Percentiles rank a stretch among this genome's conserved stretches.
Evolutionary conservation across 1,140 invertebrate genomes (phyloP).

Genomic region (Nasonia longicornis): DNA sequence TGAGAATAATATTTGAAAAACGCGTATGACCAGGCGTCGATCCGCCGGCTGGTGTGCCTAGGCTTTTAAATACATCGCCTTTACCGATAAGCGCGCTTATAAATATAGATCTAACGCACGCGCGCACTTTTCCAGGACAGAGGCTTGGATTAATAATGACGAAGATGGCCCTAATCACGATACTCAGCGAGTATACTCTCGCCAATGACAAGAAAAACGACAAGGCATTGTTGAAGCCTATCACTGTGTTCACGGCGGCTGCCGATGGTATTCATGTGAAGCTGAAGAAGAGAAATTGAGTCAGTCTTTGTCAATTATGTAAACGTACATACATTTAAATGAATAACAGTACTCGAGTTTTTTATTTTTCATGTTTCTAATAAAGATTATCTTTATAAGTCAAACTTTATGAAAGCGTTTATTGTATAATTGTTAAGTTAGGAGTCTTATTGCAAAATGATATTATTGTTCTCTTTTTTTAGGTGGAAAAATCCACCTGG

Average conservation of each 20-base stretch:
- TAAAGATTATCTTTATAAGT: conserved; percentile 8
- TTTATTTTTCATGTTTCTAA: conserved; percentile 4
- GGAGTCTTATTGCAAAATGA: neutral
- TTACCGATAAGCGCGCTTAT: conserved; percentile 3
- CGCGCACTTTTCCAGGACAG: conserved; percentile 64
- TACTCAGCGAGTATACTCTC: conserved; percentile 65
- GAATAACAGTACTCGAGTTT: neutral
- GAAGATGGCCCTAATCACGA: conserved; percentile 71
- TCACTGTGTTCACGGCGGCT: conserved; percentile 52
- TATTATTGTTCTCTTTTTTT: neutral
- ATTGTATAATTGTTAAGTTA: neutral
- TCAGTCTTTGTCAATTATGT: neutral
- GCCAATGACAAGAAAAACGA: conserved; percentile 52
- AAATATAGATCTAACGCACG: conserved; percentile 15
- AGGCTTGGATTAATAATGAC: conserved; percentile 75
- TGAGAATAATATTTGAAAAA: conserved; percentile 4
- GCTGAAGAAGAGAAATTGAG: conserved; percentile 49
- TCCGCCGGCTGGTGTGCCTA: neutral
- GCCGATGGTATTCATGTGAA: conserved; percentile 51
- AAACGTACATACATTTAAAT: neutral
- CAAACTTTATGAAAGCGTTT: conserved; percentile 16
- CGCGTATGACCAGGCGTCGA: conserved; percentile 4
- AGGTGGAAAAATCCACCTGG: neutral
- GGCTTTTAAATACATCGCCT: conserved; percentile 1
- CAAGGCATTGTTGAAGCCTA: conserved; percentile 44